Conservation (phyloP, 2,113 vertebrate genomes). For the Actenoides hombroni region DNA sequence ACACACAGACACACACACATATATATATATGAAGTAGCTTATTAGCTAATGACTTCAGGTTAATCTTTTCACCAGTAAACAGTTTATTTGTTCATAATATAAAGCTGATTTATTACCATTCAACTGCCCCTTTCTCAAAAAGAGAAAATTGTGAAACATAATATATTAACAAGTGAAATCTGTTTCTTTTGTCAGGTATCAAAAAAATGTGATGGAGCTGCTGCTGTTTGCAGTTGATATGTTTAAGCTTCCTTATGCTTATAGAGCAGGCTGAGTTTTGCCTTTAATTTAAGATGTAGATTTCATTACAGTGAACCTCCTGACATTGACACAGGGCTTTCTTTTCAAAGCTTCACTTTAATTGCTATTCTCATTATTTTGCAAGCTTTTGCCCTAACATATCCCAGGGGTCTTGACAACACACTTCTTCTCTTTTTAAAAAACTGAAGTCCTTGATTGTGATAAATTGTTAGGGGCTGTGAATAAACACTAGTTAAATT, state of each 20-base stretch:
- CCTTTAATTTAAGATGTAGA: conserved; percentile 80
- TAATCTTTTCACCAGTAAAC: conserved; percentile 8
- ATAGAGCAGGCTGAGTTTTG: conserved; percentile 61
- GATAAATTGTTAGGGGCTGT: conserved; percentile 90
- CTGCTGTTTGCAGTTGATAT: conserved; percentile 16
- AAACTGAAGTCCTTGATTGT: conserved; percentile 83
- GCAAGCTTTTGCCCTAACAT: conserved; percentile 85
- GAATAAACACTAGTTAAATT: conserved; percentile 96
- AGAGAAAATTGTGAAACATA: neutral
- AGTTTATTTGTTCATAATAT: neutral
- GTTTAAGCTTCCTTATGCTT: conserved; percentile 57
- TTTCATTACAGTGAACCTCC: conserved; percentile 77
- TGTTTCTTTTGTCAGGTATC: conserved; percentile 39
- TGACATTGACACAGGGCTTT: conserved; percentile 78
- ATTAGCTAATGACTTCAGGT: neutral
- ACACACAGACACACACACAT: neutral
- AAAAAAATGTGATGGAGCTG: conserved; percentile 25
- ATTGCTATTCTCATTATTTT: conserved; percentile 86
- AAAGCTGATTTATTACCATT: conserved; percentile 1
- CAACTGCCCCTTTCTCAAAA: neutral
- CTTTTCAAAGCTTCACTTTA: conserved; percentile 83
- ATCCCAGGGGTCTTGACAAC: conserved; percentile 85
- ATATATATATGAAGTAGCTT: neutral
- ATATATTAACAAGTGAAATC: conserved; percentile 22
- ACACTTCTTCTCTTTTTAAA: conserved; percentile 80